phyloP scores from a whole-genome alignment of 2,797 vertebrate genomes.

The Novumbra hubbsi region DNA sequence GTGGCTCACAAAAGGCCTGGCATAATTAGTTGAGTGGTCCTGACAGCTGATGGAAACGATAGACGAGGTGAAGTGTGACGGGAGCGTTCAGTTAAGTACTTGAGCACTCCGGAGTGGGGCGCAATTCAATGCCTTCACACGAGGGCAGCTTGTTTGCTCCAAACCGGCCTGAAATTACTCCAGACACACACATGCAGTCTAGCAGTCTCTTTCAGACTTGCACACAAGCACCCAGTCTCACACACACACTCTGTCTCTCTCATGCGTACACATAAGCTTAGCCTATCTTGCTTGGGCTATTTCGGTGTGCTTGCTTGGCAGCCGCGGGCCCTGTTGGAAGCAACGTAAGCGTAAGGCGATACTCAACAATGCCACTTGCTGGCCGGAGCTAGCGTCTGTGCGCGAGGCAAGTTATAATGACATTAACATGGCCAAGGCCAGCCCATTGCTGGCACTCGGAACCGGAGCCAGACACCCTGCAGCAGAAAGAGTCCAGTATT shows the following conservation, averaged over 20 bases:
- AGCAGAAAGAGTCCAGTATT: background rate
- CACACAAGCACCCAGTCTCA: slow-evolving; percentile 5
- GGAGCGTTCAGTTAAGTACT: background rate
- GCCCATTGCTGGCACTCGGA: slow-evolving; percentile 39
- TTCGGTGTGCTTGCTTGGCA: slow-evolving; percentile 67
- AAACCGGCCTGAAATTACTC: slow-evolving; percentile 1
- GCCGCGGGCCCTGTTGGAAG: slow-evolving; percentile 67
- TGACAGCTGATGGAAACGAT: slow-evolving; percentile 1
- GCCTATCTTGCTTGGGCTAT: slow-evolving; percentile 51
- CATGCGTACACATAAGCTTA: slow-evolving; percentile 29
- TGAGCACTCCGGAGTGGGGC: background rate
- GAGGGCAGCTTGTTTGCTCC: slow-evolving; percentile 3
- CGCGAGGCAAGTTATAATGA: slow-evolving; percentile 63
- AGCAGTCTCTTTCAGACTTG: background rate
- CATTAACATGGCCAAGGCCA: slow-evolving; percentile 48
- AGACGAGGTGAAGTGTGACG: slow-evolving; percentile 6
- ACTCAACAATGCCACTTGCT: slow-evolving; percentile 75
- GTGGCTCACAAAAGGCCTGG: slow-evolving; percentile 7
- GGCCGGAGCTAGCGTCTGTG: slow-evolving; percentile 66
- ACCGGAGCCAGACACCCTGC: background rate
- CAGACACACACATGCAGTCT: background rate
- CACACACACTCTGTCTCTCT: slow-evolving; percentile 22
- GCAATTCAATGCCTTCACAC: background rate
- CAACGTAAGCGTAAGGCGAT: slow-evolving; percentile 68
- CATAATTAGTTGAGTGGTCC: background rate